phyloP scores from a whole-genome alignment of 1,140 invertebrate genomes.

The Cotesia vestalis region DNA sequence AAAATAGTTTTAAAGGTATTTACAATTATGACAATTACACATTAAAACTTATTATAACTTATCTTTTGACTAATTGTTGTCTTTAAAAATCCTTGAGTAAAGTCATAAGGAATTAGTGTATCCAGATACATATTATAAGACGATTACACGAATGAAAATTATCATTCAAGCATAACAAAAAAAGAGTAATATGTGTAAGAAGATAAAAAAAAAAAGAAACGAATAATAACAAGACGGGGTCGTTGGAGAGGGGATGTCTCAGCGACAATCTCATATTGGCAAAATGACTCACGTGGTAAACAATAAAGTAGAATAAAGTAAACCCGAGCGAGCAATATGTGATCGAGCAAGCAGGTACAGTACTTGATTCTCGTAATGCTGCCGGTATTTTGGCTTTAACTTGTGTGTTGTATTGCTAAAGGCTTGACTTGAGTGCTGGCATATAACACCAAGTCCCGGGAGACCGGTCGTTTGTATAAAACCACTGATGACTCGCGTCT shows the following conservation, averaged over 20 bases:
- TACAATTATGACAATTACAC: too few relatives aligned
- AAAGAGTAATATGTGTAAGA: background rate
- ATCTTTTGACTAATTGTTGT: constrained; percentile 14
- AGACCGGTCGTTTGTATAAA: constrained; percentile 59
- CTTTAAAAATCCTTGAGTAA: constrained; percentile 22
- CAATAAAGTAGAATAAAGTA: background rate
- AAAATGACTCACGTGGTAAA: constrained; percentile 41
- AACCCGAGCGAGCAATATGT: constrained; percentile 21
- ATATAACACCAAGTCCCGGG: constrained; percentile 34
- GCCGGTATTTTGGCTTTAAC: constrained; percentile 25
- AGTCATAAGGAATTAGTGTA: background rate
- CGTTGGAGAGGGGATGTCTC: background rate
- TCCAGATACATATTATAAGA: background rate
- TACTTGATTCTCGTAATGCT: constrained; percentile 38
- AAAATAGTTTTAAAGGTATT: too few relatives aligned
- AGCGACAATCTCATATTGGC: constrained; percentile 36
- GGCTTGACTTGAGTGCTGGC: constrained; percentile 18
- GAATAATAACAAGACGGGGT: background rate
- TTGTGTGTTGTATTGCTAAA: constrained; percentile 35
- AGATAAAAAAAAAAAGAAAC: constrained; percentile 10
- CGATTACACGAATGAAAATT: background rate
- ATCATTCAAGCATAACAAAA: constrained; percentile 12
- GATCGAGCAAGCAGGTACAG: constrained; percentile 32
- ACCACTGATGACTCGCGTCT: constrained; percentile 52
- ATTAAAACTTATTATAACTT: too few relatives aligned